Percentiles rank a stretch among this genome's conserved stretches.
Evolutionary conservation across 2,888 invertebrate genomes (phyloP).

Genomic region (Eudemis profundana): DNA sequence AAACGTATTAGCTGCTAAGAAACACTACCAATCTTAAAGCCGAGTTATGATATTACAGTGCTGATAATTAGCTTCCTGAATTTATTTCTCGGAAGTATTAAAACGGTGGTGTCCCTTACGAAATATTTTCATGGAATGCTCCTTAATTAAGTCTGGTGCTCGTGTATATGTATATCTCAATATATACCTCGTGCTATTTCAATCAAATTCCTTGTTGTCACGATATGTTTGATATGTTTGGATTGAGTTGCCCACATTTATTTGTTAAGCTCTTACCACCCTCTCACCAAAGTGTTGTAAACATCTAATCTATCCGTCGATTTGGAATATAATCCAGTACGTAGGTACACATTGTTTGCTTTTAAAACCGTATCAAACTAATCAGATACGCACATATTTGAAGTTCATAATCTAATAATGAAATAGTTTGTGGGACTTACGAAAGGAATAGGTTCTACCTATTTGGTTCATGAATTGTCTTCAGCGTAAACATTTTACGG

Average conservation of each 20-base stretch:
- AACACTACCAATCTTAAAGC: too few relatives aligned
- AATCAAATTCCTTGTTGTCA: background rate
- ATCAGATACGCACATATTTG: too few relatives aligned
- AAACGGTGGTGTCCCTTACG: too few relatives aligned
- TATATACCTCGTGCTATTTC: slow-evolving; percentile 12
- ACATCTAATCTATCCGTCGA: slow-evolving; percentile 12
- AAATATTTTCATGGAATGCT: too few relatives aligned
- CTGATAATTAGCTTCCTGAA: too few relatives aligned
- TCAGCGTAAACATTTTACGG: slow-evolving; percentile 21
- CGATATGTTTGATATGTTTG: slow-evolving; percentile 18
- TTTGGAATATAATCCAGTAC: background rate
- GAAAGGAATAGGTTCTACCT: background rate
- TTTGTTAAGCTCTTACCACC: slow-evolving; percentile 32
- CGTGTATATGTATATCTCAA: background rate
- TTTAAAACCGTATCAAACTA: background rate
- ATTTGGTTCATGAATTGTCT: slow-evolving; percentile 14
- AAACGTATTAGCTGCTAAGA: too few relatives aligned
- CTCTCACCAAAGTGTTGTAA: slow-evolving; percentile 10
- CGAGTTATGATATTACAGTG: too few relatives aligned
- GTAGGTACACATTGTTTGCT: background rate
- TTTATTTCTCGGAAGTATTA: too few relatives aligned
- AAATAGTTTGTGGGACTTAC: background rate
- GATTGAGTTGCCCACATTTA: slow-evolving; percentile 21
- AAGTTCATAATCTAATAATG: background rate
- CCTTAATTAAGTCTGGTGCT: too few relatives aligned